Conservation (phyloP, 1,140 invertebrate species). For the Lordiphosa stackelbergi region DNA sequence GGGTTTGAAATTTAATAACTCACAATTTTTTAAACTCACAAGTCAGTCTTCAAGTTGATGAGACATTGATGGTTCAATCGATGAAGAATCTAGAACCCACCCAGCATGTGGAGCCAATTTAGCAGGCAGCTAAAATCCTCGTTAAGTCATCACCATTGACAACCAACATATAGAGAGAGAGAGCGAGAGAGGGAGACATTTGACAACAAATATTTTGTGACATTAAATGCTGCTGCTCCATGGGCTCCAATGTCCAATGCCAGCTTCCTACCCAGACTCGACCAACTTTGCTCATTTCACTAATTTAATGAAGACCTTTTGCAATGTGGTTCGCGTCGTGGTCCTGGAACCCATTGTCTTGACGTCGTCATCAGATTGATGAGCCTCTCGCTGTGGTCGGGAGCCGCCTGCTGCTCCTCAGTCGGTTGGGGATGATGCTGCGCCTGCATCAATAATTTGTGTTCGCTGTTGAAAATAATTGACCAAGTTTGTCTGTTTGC, state of each 20-base stretch:
- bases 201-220: conserved; percentile 74
- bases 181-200: conserved; percentile 41
- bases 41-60: conserved; percentile 46
- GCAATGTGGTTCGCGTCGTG: conserved; percentile 40
- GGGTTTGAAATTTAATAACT: conserved; percentile 45
- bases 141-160: conserved; percentile 61
- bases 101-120: conserved; percentile 65
- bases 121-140: conserved; percentile 57
- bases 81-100: conserved; percentile 47
- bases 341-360: conserved; percentile 50
- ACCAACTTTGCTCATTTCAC: conserved; percentile 64
- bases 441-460: conserved; percentile 73
- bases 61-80: conserved; percentile 74
- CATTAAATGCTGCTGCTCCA: conserved; percentile 54
- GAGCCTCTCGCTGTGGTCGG: conserved; percentile 38
- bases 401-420: conserved; percentile 1
- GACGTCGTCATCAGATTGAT: conserved; percentile 59
- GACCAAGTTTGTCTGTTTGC: conserved; percentile 75
- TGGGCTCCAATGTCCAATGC: conserved; percentile 7
- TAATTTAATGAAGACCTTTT: conserved; percentile 75
- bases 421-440: conserved; percentile 1
- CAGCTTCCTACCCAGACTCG: conserved; percentile 1
- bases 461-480: conserved; percentile 75
- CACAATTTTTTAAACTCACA: conserved; percentile 19
- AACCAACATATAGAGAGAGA: conserved; percentile 27